Conservation (phyloP, 2,113 vertebrate genomes). For the Lonchura striata region DNA sequence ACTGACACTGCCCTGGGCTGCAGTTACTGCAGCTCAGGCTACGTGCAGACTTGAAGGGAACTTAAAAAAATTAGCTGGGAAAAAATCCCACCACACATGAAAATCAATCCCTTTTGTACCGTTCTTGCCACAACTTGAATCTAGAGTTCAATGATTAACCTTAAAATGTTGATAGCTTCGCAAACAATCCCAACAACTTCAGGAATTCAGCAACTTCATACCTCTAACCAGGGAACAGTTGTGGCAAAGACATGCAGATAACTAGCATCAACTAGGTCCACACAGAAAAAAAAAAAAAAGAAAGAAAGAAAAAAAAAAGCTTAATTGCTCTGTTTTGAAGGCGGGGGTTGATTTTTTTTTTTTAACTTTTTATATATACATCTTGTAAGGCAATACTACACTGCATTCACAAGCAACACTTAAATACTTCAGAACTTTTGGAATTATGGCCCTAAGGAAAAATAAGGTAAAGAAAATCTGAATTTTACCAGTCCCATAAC, state of each 20-base stretch:
- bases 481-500: background rate
- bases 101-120: constrained; percentile 9
- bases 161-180: constrained; percentile 29
- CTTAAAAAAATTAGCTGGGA: background rate
- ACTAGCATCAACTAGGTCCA: background rate
- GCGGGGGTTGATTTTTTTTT: background rate
- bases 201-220: constrained; percentile 39
- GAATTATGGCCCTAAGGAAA: background rate
- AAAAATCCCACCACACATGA: background rate
- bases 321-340: background rate
- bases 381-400: background rate
- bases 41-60: constrained; percentile 34
- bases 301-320: background rate
- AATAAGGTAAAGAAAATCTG: background rate
- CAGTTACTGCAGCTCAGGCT: constrained; percentile 19
- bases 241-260: background rate
- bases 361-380: background rate
- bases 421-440: background rate
- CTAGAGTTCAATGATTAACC: constrained; percentile 10
- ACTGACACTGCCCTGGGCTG: constrained; percentile 45
- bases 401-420: background rate
- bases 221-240: background rate
- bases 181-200: constrained; percentile 26
- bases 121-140: constrained; percentile 43
- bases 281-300: background rate